Percentiles rank a stretch among this genome's conserved stretches.
Conservation (phyloP, 2,113 vertebrate species). For the Baryphthengus martii region DNA sequence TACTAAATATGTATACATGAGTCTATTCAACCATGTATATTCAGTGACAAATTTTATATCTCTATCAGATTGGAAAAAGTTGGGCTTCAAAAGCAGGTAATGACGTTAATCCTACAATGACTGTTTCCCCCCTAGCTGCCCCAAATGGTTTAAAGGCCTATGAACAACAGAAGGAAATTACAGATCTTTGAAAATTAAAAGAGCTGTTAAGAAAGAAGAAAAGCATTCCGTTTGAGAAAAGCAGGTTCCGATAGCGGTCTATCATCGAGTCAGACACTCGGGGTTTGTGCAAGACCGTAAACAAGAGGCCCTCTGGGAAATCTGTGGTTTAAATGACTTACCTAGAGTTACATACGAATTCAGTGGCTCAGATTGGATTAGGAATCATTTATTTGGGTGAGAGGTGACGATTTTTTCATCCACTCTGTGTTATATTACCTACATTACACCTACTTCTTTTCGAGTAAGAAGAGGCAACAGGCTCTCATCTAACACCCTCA, state of each 20-base stretch:
- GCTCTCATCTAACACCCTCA: not conserved
- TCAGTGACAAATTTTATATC: constrained; percentile 16
- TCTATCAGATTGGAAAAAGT: constrained; percentile 4
- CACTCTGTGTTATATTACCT: not conserved
- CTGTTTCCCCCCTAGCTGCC: not conserved
- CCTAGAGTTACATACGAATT: not conserved
- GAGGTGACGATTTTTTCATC: not conserved
- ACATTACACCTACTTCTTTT: not conserved
- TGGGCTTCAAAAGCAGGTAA: constrained; percentile 4
- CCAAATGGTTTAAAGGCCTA: not conserved
- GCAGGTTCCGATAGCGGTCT: not conserved
- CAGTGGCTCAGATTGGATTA: not conserved
- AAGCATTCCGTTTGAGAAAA: not conserved
- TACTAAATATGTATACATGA: not conserved
- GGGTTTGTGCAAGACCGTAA: not conserved
- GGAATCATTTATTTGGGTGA: not conserved
- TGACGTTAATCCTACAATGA: not conserved
- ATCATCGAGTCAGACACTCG: not conserved
- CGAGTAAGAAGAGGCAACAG: not conserved
- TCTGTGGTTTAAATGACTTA: not conserved
- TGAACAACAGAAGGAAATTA: not conserved
- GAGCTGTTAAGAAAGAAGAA: not conserved
- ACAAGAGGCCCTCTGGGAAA: not conserved
- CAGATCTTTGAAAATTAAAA: not conserved
- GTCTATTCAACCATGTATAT: not conserved